Percentiles rank a stretch among this genome's conserved stretches.
Evolutionary conservation across 35 echinoderm and acorn worm genomes (phyloP).

Genomic region (Chiridota heheva): DNA sequence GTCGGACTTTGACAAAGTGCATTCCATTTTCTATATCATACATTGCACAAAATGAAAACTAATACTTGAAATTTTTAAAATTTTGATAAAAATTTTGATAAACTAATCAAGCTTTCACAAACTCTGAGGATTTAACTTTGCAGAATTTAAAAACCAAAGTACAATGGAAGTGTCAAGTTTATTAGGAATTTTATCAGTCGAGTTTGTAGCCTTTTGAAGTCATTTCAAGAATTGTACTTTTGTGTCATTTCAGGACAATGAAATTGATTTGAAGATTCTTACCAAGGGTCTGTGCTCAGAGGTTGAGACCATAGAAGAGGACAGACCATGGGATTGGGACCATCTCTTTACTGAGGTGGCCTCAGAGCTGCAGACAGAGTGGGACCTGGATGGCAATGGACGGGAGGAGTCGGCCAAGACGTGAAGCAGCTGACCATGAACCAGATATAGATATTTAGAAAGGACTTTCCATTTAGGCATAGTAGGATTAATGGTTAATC

Average conservation of each 20-base stretch:
- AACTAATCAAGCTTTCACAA: too few species aligned
- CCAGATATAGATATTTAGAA: background rate
- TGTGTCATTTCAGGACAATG: constrained; percentile 78
- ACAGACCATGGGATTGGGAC: constrained; percentile 97
- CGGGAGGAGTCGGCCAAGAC: constrained; percentile 21
- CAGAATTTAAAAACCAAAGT: too few species aligned
- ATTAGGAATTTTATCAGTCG: too few species aligned
- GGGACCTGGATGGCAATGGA: constrained; percentile 70
- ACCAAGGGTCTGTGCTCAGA: constrained; percentile 75
- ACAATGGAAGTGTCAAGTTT: too few species aligned
- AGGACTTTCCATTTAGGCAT: background rate
- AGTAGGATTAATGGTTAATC: background rate
- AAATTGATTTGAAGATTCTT: constrained; percentile 93
- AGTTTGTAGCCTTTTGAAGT: too few species aligned
- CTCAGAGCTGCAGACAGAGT: constrained; percentile 95
- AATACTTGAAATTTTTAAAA: too few species aligned
- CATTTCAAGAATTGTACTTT: too few species aligned
- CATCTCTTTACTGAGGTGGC: constrained; percentile 94
- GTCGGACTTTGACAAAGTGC: too few species aligned
- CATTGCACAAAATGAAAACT: too few species aligned
- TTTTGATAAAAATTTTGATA: too few species aligned
- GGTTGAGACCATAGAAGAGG: constrained; percentile 84
- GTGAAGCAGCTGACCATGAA: background rate
- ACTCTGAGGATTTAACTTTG: too few species aligned
- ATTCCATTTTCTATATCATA: too few species aligned